Base-by-base conservation (phyloP, 30 jellyfish, hydroid and myxozoan genomes). In the Aurelia sp. region DNA sequence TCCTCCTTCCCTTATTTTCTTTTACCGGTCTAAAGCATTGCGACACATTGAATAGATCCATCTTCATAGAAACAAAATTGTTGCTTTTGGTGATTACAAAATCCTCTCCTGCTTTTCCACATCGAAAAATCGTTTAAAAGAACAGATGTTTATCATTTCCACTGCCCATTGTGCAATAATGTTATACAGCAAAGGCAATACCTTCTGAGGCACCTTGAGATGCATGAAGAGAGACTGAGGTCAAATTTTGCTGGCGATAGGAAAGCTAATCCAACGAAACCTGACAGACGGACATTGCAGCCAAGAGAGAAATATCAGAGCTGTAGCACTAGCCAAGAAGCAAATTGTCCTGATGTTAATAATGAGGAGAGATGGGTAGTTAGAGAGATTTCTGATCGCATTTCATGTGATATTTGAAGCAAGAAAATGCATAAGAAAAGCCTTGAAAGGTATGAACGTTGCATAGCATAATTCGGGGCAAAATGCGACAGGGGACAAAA, bases 11-110 rank as follows among this genome's bases (percentile, higher is more conserved):
- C 18, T 44, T 2, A 48, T 16, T 5, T 55, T 48, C 27, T 20
- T 30, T 44, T 21, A 30, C 48, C 15, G 4, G 1, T 73, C 68
- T 11, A 44, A 17, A 13, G 71, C 71, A 6, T 9, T 17, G 50
- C 84, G 84, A 11, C 84, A 73, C 20, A 22, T 73, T 16, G 51
- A 19, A 19, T 40, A 73, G 38, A 38, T 16, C 13, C 84, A 73
- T 55, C 24, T 73, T 8, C 44, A 44, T 35, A 53, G 5, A 13
- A 7, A 48, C 16, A 72, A 52, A 17, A 31, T 21, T 48, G 84
- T 27, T 7, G 44, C 4, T 13, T n/a, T 41, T 55, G 35, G 38
- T 5, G 30, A 51, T 20, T 18, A 4, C 52, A 20, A 33, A 18
- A 50, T 52, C 41, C 52, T 74, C 19, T 74, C 85, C 19, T 74